phyloP scores from a whole-genome alignment of 2,888 invertebrate species.

The Philonicus albiceps region DNA sequence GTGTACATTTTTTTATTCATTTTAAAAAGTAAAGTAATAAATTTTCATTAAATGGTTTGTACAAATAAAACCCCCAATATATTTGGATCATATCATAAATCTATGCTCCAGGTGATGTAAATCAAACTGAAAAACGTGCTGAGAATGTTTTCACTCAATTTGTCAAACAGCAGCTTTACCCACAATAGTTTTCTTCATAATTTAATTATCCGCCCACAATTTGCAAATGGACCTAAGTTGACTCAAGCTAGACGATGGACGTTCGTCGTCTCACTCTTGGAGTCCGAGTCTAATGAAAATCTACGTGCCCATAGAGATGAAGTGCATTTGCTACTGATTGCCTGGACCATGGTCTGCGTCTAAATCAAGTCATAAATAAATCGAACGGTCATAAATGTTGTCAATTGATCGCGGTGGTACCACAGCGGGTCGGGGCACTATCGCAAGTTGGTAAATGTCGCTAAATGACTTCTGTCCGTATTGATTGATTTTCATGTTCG shows the following conservation, averaged over 20 bases:
- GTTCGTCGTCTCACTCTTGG: not conserved
- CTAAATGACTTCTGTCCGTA: constrained; percentile 21
- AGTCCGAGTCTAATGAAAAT: not conserved
- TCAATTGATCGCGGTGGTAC: not conserved
- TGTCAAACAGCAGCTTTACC: not conserved
- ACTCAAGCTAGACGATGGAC: not conserved
- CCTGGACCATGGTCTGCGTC: not conserved
- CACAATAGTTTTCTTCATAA: not conserved
- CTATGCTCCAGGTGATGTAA: not conserved
- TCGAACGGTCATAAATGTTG: not conserved
- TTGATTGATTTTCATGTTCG: constrained; percentile 8
- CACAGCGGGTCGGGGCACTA: not conserved
- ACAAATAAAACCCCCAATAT: not conserved
- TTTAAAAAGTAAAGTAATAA: not conserved
- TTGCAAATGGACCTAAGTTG: not conserved
- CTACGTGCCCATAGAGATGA: not conserved
- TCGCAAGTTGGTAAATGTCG: not conserved
- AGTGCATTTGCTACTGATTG: not conserved
- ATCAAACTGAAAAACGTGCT: not conserved
- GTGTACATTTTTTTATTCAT: too few relatives aligned
- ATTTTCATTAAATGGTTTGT: not conserved
- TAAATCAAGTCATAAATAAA: constrained; percentile 21
- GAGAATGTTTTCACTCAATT: not conserved
- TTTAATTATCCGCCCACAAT: not conserved
- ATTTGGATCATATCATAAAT: not conserved